Evolutionary conservation across 1,140 invertebrate genomes (phyloP).

Genomic region (Eubasilissa regina): DNA sequence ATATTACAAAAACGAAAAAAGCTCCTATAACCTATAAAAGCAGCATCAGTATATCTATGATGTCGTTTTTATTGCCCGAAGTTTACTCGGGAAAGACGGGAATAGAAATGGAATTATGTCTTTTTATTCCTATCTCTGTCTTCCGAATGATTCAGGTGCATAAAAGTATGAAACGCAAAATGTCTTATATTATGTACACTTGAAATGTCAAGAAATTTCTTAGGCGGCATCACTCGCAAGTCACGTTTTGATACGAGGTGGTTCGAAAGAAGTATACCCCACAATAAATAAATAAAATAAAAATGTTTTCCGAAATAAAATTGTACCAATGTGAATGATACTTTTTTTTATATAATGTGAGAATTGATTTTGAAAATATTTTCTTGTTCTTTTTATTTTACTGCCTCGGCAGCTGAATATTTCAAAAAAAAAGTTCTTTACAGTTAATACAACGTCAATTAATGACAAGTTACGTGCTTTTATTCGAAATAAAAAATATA

Average conservation of each 20-base stretch:
- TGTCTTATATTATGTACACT: background rate
- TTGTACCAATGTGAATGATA: no score
- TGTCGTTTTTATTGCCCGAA: slow-evolving; percentile 47
- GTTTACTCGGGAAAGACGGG: background rate
- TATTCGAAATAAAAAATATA: no score
- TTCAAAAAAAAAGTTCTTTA: no score
- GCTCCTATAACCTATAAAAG: slow-evolving; percentile 28
- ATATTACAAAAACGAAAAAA: slow-evolving; percentile 49
- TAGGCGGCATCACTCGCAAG: background rate
- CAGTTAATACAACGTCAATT: no score
- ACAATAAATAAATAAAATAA: no score
- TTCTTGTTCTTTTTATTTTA: no score
- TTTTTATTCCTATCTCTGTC: slow-evolving; percentile 35
- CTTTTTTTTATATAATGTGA: no score
- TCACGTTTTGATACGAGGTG: slow-evolving; percentile 3
- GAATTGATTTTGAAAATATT: no score
- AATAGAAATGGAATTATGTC: background rate
- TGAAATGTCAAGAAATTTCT: background rate
- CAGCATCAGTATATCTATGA: slow-evolving; percentile 21
- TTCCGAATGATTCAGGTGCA: background rate
- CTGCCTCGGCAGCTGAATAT: no score
- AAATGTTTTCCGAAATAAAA: no score
- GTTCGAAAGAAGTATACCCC: no score
- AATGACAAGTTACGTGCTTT: no score
- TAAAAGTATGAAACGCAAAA: slow-evolving; percentile 11